These are phyloP conservation scores for Apis laboriosa DNA, from an alignment of 1,140 invertebrate species.

Conservation along the genomic window DNA sequence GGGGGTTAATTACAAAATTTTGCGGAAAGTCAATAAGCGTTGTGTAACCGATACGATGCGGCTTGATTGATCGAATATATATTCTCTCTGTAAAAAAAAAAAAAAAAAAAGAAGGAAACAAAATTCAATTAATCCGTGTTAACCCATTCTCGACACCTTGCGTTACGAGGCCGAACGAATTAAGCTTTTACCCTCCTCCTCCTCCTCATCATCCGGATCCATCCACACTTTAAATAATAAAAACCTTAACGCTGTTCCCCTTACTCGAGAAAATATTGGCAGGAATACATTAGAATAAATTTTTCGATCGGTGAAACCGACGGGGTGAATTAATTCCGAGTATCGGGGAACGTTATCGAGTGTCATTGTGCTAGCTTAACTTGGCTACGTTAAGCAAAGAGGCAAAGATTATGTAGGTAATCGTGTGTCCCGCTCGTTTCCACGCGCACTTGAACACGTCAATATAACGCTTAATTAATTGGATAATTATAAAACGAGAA, in stretches of 20 bases:
- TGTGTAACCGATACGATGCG: neutral
- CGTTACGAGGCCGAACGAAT: too few relatives aligned
- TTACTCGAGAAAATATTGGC: neutral
- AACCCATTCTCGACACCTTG: too few relatives aligned
- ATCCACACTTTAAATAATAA: too few relatives aligned
- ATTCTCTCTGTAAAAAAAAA: neutral
- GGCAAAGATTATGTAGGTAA: slow-evolving; percentile 17
- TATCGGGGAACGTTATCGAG: slow-evolving; percentile 3
- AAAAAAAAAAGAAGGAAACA: too few relatives aligned
- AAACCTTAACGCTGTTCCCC: too few relatives aligned
- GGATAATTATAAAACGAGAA: slow-evolving; percentile 32
- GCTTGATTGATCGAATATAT: slow-evolving; percentile 15
- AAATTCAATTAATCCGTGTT: neutral
- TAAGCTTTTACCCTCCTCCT: too few relatives aligned
- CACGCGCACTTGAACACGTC: neutral
- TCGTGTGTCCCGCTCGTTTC: neutral
- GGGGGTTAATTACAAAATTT: slow-evolving; percentile 30
- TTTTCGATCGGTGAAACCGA: neutral
- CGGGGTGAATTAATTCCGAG: neutral
- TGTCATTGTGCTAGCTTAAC: neutral
- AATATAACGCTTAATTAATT: slow-evolving; percentile 53
- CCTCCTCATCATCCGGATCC: too few relatives aligned
- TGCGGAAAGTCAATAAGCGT: slow-evolving; percentile 16
- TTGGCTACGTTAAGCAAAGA: slow-evolving; percentile 17
- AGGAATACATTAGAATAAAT: neutral